Conservation (phyloP, 2,113 vertebrate species). For the Pygoscelis antarcticus region DNA sequence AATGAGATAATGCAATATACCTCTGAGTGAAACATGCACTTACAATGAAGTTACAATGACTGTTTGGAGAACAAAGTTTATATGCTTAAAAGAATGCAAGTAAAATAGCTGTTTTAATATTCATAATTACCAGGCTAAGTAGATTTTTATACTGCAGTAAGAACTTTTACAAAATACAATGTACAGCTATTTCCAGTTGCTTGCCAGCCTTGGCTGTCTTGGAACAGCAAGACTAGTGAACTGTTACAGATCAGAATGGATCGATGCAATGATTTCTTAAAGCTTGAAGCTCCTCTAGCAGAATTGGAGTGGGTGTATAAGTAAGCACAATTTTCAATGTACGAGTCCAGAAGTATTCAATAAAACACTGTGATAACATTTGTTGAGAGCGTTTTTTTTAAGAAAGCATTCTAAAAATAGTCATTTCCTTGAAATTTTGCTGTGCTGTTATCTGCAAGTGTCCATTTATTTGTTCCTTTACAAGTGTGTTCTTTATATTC, state of each 20-base stretch:
- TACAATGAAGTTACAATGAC: background rate
- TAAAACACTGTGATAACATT: background rate
- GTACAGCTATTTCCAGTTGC: background rate
- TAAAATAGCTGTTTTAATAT: conserved; percentile 24
- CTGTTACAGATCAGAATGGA: background rate
- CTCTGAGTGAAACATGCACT: background rate
- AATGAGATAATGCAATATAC: background rate
- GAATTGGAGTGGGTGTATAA: background rate
- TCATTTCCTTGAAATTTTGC: background rate
- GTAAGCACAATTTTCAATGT: background rate
- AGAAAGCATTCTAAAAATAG: background rate
- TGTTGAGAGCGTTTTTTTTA: background rate
- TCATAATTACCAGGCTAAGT: background rate
- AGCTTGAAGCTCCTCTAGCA: background rate
- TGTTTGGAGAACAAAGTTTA: background rate
- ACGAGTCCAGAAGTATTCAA: background rate
- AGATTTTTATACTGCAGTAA: conserved; percentile 37
- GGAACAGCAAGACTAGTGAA: background rate
- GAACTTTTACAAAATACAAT: background rate
- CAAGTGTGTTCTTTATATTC: background rate
- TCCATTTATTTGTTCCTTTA: background rate
- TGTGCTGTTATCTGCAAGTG: background rate
- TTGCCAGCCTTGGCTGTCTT: background rate
- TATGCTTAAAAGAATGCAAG: background rate
- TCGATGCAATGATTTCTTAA: background rate